Conservation (phyloP, 2,113 vertebrate species). For the Python bivittatus region DNA sequence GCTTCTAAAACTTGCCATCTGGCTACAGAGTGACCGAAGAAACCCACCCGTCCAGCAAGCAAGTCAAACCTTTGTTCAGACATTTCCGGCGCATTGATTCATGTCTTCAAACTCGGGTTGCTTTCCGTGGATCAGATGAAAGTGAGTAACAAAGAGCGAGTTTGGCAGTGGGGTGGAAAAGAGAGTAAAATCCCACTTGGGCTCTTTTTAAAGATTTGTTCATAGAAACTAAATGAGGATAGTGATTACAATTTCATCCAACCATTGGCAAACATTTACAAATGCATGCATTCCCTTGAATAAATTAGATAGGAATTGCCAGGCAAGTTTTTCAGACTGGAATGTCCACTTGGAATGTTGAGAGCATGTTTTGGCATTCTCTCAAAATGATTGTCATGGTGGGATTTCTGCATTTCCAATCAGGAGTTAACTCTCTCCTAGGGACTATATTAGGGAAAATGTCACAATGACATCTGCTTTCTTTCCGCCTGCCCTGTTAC, state of each 20-base stretch:
- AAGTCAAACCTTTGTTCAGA: constrained; percentile 92
- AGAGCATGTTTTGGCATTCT: not conserved
- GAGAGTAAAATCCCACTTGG: not conserved
- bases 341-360: not conserved
- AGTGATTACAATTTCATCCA: not conserved
- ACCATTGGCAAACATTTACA: not conserved
- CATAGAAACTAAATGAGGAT: too few species aligned
- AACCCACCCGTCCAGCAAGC: constrained; percentile 83
- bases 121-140: constrained; percentile 94
- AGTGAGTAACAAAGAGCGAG: constrained; percentile 76
- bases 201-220: not conserved
- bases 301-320: not conserved
- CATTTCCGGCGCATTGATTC: constrained; percentile 95
- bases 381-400: not conserved
- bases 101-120: constrained; percentile 93
- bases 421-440: constrained; percentile 78
- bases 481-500: not conserved
- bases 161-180: not conserved
- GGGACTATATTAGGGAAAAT: too few species aligned
- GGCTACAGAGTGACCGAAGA: constrained; percentile 82
- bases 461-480: not conserved
- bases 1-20: not conserved
- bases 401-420: constrained; percentile 1
- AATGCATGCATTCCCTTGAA: not conserved
- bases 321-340: not conserved